phyloP scores from a whole-genome alignment of 2,113 vertebrate species.

The Tylochromis polylepis region DNA sequence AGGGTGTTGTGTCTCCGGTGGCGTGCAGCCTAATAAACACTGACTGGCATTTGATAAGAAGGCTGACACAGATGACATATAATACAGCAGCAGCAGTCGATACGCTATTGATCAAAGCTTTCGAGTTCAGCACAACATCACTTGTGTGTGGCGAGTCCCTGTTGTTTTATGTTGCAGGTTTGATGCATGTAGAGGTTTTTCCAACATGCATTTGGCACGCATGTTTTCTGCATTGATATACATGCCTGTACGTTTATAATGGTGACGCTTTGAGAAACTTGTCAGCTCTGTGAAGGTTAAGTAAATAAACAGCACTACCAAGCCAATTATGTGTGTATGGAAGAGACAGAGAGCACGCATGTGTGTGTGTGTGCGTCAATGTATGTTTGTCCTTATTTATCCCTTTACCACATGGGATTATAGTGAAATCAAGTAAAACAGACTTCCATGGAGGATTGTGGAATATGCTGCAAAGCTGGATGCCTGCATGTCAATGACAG shows the following conservation, averaged over 20 bases:
- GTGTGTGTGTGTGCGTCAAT: background rate
- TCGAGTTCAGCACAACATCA: background rate
- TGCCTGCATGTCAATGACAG: background rate
- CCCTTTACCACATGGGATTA: background rate
- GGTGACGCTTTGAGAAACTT: background rate
- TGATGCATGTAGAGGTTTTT: background rate
- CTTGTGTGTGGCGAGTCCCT: background rate
- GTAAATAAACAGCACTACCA: background rate
- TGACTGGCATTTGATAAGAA: background rate
- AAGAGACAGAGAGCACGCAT: background rate
- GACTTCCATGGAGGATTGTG: slow-evolving; percentile 2
- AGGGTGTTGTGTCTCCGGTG: background rate
- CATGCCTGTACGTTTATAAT: background rate
- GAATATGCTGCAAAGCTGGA: background rate
- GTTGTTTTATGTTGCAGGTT: background rate
- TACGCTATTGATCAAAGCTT: background rate
- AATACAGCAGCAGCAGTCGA: background rate
- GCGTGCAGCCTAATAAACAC: slow-evolving; percentile 1
- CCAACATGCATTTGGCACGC: background rate
- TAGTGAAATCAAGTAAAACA: slow-evolving; percentile 12
- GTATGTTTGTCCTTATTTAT: background rate
- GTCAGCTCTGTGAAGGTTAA: background rate
- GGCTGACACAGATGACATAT: background rate
- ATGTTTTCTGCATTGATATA: background rate
- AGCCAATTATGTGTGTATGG: background rate